Evolutionary conservation across 2,888 invertebrate genomes (phyloP).

Genomic region (Alsophila aescularia): DNA sequence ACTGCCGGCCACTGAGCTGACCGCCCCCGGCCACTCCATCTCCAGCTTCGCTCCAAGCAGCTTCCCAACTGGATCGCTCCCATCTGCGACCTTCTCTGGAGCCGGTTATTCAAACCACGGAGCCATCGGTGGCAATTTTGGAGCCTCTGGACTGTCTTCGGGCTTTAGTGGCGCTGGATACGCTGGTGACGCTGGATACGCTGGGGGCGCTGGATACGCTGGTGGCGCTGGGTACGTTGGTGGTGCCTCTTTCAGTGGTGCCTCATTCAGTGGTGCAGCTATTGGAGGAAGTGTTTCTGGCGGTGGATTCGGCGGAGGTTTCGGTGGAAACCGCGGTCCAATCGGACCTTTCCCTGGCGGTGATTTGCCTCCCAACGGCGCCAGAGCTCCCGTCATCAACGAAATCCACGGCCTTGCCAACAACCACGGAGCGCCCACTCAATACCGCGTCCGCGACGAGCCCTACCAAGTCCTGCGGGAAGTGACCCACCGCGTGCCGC

Average conservation of each 20-base stretch:
- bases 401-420: slow-evolving; percentile 74
- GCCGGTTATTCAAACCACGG: slow-evolving; percentile 40
- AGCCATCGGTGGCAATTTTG: slow-evolving; percentile 10
- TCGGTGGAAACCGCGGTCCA: slow-evolving; percentile 28
- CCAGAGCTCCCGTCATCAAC: slow-evolving; percentile 69
- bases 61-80: slow-evolving; percentile 72
- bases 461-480: slow-evolving; percentile 72
- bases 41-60: slow-evolving; percentile 75
- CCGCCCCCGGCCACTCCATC: slow-evolving; percentile 26
- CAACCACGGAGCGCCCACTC: slow-evolving; percentile 70
- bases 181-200: not conserved
- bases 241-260: slow-evolving; percentile 2
- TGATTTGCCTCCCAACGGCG: slow-evolving; percentile 59
- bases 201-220: not conserved
- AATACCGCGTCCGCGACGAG: slow-evolving; percentile 72
- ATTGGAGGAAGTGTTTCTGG: slow-evolving; percentile 11
- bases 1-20: slow-evolving; percentile 28
- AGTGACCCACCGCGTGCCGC: slow-evolving; percentile 82
- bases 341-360: slow-evolving; percentile 39
- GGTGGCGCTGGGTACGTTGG: slow-evolving; percentile 2
- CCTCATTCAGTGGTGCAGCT: slow-evolving; percentile 8
- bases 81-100: slow-evolving; percentile 71
- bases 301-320: slow-evolving; percentile 19
- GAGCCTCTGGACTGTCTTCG: slow-evolving; percentile 10
- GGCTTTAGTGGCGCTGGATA: slow-evolving; percentile 7